A percentile compares a stretch with the other conserved stretches of the same genome.
Evolutionary conservation across 2,113 vertebrate genomes (phyloP).

Genomic region (Oreochromis tanganicae): DNA sequence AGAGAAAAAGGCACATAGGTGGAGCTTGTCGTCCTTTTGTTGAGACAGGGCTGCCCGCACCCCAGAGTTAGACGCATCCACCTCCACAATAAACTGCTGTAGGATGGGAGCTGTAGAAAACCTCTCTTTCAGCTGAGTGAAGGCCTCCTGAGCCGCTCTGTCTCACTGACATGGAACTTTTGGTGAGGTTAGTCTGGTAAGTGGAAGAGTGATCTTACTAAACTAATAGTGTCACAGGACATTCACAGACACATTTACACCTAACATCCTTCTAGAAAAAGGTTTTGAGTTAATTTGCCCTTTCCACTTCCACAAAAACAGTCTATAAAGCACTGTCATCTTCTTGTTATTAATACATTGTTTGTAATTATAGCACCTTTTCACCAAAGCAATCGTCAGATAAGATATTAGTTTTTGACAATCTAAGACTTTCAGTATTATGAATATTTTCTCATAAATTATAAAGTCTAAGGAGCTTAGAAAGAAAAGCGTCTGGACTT

Average conservation of each 20-base stretch:
- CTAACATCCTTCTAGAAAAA: background rate
- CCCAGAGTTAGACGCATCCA: background rate
- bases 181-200: background rate
- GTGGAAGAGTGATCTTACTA: background rate
- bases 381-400: background rate
- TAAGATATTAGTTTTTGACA: background rate
- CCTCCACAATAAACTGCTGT: background rate
- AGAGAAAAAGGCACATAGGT: background rate
- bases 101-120: background rate
- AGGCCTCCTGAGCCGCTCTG: background rate
- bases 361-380: background rate
- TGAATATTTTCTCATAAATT: background rate
- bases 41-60: background rate
- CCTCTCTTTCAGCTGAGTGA: background rate
- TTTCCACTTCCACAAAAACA: background rate
- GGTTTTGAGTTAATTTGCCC: background rate
- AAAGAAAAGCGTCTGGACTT: background rate
- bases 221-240: background rate
- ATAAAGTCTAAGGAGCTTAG: background rate
- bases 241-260: background rate
- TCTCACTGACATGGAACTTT: background rate
- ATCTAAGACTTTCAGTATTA: background rate
- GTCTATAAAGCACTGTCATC: background rate
- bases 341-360: background rate
- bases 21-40: background rate